Base-by-base conservation (phyloP, 2,888 invertebrate genomes). In the Drosophila nr. fundita region DNA sequence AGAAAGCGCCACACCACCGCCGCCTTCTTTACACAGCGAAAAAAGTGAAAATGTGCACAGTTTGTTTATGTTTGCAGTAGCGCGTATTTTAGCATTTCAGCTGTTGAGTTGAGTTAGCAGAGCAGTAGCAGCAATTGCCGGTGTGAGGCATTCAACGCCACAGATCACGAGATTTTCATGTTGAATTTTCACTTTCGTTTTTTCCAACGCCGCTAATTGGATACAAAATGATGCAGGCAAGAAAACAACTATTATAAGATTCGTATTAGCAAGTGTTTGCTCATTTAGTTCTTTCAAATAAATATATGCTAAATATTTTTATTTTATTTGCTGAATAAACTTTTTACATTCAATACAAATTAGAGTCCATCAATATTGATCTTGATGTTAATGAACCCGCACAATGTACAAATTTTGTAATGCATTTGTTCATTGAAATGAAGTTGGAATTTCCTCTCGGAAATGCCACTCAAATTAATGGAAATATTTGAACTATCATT, bases 41-140 rank as follows among this genome's bases (percentile, higher is more conserved):
- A 78, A 87, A 89, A 87, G 85, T 86, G 85, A 86, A 86, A 86
- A 87, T 89, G 78, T 76, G 82, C 61, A 87, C 89, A 80, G 69
- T 80, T 89, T 78, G 80, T 66, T 78, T 80, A 68, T 80, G 73
- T 84, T 86, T 84, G 78, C 82, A 76, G 74, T 40, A 27, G 58
- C 50, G 66, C 60, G 40, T 27, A 34, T 57, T 68, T 68, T 32
- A 58, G 64, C 61, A 54, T 68, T 82, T 64, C 65, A 73, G 68
- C 62, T 38, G 45, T 18, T 54, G 30, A 52, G n/a, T 55, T 38
- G 8, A n/a, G 11, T 52, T 42, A n/a, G 67, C 29, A 29, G 30
- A 59, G 58, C 27, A 68, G 63, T 3, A 13, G 45, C 57, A 29
- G 53, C 65, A 45, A 48, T 68, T 38, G 53, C 13, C 49, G 45